Evolutionary conservation across 2,888 invertebrate genomes (phyloP), one percentile per base, ranked within the genome.

Genomic region (Melinopterus prodromus): DNA sequence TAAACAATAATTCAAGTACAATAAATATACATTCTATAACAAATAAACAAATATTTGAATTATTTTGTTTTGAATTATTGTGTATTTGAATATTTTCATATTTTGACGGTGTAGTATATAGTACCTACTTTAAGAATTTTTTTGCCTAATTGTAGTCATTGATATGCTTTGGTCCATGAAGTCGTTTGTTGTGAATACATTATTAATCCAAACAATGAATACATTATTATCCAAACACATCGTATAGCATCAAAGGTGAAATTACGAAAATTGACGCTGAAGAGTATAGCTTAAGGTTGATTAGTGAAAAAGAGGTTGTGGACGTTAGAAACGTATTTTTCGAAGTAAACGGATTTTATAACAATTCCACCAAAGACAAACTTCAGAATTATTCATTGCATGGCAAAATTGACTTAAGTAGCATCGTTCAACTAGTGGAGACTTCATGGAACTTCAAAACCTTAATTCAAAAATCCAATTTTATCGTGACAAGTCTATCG

Each of bases 221-320:
- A n/a, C n/a, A n/a, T 16, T 84, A 84, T 72, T 84, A 84, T 77
- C 84, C 84, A 14, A 82, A 78, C 35, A 80, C 84, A 69, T 76
- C 80, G 37, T 84, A 82, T 82, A 80, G 37, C 6, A 69, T 84
- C 9, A 79, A 81, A 38, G 84, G 83, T 14, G 38, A 71, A 7
- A 70, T 84, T 7, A 77, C 69, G 15, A 76, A 81, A 76, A 36
- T 78, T 69, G 78, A 16, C 12, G 69, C 38, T 69, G 75, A 80
- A 26, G 16, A 78, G n/a, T 79, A 70, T 69, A 37, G 76, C 9
- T 15, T 82, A 0, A 71, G 69, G 9, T 12, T 82, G n/a, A 72
- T 78, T 36, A 78, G 79, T 15, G 76, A 79, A 26, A 79, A 79
- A 70, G 79, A 81, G 71, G 72, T 76, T 12, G 72, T 77, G 9